Conservation (phyloP, 2,113 vertebrate genomes). For the Cynocephalus volans region DNA sequence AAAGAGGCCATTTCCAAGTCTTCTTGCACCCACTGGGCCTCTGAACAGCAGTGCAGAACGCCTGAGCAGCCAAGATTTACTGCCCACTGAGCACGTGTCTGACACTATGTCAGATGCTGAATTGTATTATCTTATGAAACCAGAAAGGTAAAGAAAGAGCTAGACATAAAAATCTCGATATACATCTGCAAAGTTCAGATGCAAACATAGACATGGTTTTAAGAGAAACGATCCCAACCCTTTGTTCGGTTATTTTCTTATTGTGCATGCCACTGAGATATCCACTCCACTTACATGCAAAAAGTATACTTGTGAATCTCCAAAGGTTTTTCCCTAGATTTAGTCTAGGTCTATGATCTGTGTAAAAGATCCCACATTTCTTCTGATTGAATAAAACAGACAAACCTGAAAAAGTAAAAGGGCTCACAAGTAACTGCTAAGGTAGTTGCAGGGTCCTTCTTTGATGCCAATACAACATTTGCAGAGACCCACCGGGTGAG, state of each 20-base stretch:
- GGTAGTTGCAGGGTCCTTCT: neutral
- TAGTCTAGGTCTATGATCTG: neutral
- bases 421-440: neutral
- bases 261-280: neutral
- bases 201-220: neutral
- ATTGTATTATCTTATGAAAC: constrained; percentile 19
- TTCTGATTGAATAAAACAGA: constrained; percentile 21
- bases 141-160: neutral
- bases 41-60: neutral
- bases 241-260: neutral
- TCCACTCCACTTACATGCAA: neutral
- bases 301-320: neutral
- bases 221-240: neutral
- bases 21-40: neutral
- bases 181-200: neutral
- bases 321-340: neutral
- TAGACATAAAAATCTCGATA: neutral
- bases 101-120: neutral
- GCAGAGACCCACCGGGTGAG: too few relatives aligned
- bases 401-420: neutral
- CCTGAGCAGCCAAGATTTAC: neutral
- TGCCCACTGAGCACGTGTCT: neutral
- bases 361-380: neutral
- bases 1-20: neutral
- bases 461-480: neutral